A percentile compares a stretch with the other conserved stretches of the same genome.
Evolutionary conservation across 2,888 invertebrate species (phyloP).

Genomic region (Conistra vaccinii): DNA sequence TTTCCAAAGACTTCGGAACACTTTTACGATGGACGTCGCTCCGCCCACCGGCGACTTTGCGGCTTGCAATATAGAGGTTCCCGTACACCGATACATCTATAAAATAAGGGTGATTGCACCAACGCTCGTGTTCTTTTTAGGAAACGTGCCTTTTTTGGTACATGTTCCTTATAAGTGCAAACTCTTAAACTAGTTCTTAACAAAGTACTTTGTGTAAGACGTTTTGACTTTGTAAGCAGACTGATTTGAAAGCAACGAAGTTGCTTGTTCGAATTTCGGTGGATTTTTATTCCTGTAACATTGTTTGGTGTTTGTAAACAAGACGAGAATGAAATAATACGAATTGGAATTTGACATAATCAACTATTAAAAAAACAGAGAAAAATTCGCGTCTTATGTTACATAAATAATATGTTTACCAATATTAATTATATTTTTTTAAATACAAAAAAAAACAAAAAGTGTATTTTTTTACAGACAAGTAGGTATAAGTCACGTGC

Average conservation of each 20-base stretch:
- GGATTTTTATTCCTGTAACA: not conserved
- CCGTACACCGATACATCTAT: constrained; percentile 81
- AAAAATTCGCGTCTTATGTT: not conserved
- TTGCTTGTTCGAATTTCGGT: constrained; percentile 16
- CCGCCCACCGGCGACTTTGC: constrained; percentile 87
- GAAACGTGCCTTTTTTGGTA: constrained; percentile 56
- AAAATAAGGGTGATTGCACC: constrained; percentile 77
- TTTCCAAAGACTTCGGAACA: constrained; percentile 81
- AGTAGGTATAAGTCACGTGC: too few species aligned
- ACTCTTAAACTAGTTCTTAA: constrained; percentile 49
- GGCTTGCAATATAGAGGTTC: constrained; percentile 79
- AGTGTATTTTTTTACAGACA: not conserved
- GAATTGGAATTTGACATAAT: not conserved
- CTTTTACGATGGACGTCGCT: constrained; percentile 86
- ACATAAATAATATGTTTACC: too few species aligned
- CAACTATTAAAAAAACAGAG: not conserved
- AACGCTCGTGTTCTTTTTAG: constrained; percentile 60
- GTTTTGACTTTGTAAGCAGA: constrained; percentile 19
- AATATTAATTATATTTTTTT: not conserved
- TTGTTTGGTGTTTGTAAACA: constrained; percentile 17
- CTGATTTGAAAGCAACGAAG: constrained; percentile 12
- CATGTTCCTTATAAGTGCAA: constrained; percentile 42
- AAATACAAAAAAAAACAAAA: not conserved
- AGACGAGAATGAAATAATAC: not conserved
- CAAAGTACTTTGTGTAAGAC: constrained; percentile 28